Evolutionary conservation across 2,113 vertebrate species (phyloP).

Genomic region (Cairina moschata): DNA sequence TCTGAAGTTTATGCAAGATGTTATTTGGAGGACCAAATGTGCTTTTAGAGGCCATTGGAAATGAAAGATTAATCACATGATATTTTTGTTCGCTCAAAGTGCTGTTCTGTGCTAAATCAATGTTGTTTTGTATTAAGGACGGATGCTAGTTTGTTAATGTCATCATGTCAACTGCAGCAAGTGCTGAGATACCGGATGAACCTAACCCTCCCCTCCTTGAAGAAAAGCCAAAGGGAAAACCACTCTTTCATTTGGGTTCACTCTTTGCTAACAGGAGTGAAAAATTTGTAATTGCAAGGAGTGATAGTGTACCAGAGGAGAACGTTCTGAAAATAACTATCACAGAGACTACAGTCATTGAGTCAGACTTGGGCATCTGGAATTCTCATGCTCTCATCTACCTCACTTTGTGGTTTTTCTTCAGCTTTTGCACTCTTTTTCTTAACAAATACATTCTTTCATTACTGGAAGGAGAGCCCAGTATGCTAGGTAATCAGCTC

Average conservation of each 20-base stretch:
- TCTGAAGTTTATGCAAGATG: not conserved
- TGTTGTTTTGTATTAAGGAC: not conserved
- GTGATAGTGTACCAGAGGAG: constrained; percentile 85
- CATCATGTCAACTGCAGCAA: constrained; percentile 57
- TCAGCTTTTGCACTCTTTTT: constrained; percentile 98
- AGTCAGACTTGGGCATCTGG: constrained; percentile 89
- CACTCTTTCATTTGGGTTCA: constrained; percentile 63
- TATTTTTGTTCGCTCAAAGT: accelerated
- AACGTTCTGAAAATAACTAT: constrained; percentile 90
- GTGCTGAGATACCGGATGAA: not conserved
- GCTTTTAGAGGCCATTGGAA: not conserved
- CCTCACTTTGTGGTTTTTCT: constrained; percentile 93
- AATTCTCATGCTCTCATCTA: constrained; percentile 85
- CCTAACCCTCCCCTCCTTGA: not conserved
- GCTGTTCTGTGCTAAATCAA: not conserved
- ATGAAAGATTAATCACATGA: not conserved
- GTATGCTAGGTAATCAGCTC: constrained; percentile 87
- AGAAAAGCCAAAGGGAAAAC: constrained; percentile 55
- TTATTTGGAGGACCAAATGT: not conserved
- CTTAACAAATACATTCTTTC: constrained; percentile 98
- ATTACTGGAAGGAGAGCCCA: constrained; percentile 92
- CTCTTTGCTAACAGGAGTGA: constrained; percentile 80
- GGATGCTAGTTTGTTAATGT: too few species aligned
- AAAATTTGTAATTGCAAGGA: constrained; percentile 81
- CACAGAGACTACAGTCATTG: constrained; percentile 92